Conservation (phyloP, 1,140 invertebrate species). For the Drosophila nikananu region DNA sequence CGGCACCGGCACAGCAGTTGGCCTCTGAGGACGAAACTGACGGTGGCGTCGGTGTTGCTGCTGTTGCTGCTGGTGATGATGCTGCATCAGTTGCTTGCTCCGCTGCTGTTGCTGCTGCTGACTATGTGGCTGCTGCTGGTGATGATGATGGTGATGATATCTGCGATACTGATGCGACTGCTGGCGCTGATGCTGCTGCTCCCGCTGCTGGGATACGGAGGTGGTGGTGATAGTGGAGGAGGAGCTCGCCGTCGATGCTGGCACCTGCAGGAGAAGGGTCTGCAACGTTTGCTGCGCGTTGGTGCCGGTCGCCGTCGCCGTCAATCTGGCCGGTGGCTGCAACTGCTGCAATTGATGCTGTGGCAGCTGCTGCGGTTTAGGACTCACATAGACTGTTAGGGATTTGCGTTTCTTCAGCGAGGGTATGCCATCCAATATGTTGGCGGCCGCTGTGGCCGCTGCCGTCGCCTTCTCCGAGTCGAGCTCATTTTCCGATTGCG, state of each 20-base stretch:
- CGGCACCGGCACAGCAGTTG: slow-evolving; percentile 14
- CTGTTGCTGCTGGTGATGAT: slow-evolving; percentile 27
- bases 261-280: slow-evolving; percentile 69
- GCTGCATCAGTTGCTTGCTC: slow-evolving; percentile 72
- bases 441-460: slow-evolving; percentile 50
- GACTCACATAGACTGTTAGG: slow-evolving; percentile 85
- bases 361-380: slow-evolving; percentile 73
- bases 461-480: slow-evolving; percentile 41
- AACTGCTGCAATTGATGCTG: slow-evolving; percentile 54
- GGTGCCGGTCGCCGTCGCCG: slow-evolving; percentile 37
- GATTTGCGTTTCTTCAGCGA: slow-evolving; percentile 84
- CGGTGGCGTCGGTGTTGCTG: slow-evolving; percentile 54
- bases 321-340: slow-evolving; percentile 42
- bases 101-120: slow-evolving; percentile 42
- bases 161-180: slow-evolving; percentile 32
- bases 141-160: slow-evolving; percentile 40
- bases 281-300: slow-evolving; percentile 57
- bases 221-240: slow-evolving; percentile 16
- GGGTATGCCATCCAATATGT: slow-evolving; percentile 82
- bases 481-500: slow-evolving; percentile 47
- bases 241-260: slow-evolving; percentile 48
- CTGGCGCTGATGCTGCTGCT: slow-evolving; percentile 32
- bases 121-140: slow-evolving; percentile 23
- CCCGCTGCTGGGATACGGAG: slow-evolving; percentile 39
- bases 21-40: slow-evolving; percentile 49